These are phyloP conservation scores for Alcis repandata DNA, from an alignment of 2,888 invertebrate genomes.

Conservation along the genomic window DNA sequence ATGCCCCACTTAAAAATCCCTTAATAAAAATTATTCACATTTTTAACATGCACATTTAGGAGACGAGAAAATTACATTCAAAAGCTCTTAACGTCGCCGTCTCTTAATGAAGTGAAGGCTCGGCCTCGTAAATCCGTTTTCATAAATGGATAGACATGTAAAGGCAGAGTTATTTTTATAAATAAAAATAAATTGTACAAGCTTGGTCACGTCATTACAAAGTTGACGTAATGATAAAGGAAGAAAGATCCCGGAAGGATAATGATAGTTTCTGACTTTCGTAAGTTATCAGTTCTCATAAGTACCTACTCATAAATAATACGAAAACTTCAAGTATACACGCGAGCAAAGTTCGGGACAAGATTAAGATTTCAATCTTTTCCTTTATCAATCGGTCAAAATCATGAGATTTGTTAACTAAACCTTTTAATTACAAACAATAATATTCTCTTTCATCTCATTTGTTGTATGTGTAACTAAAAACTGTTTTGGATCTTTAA, in stretches of 20 bases:
- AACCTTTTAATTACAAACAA: no score
- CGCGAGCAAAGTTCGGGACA: no score
- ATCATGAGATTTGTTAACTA: no score
- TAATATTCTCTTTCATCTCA: no score
- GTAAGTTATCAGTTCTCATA: no score
- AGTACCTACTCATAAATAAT: no score
- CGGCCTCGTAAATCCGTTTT: constrained; percentile 19
- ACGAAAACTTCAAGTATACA: no score
- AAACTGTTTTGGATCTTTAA: no score
- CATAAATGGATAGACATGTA: constrained; percentile 22
- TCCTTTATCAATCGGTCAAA: no score
- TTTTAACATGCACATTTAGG: constrained; percentile 23
- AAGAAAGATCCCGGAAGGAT: not conserved
- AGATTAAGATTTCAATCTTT: no score
- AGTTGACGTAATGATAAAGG: not conserved
- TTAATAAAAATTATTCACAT: constrained; percentile 13
- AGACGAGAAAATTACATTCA: constrained; percentile 34
- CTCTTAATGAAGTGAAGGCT: constrained; percentile 28
- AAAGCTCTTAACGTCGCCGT: constrained; percentile 31
- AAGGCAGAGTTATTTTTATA: not conserved
- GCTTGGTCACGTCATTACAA: not conserved
- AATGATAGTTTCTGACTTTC: no score
- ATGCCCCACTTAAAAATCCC: not conserved
- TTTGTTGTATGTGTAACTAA: no score
- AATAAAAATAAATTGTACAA: not conserved